phyloP scores from a whole-genome alignment of 2,113 vertebrate species.

The Pipa parva region DNA sequence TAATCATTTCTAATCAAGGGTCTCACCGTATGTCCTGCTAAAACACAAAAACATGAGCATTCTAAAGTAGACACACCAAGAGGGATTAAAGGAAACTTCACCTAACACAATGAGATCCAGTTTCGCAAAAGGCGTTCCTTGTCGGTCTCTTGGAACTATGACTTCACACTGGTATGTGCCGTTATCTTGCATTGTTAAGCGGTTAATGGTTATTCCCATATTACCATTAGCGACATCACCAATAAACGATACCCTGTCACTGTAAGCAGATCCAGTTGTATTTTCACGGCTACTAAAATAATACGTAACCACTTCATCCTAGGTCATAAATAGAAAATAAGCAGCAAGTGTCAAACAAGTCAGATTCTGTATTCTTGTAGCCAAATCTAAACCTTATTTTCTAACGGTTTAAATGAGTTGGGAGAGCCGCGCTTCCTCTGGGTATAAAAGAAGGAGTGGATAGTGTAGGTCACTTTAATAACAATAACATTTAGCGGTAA shows the following conservation, averaged over 20 bases:
- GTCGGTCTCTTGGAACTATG: slow-evolving; percentile 54
- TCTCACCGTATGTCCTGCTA: too few species aligned
- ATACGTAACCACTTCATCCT: slow-evolving; percentile 58
- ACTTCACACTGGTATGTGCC: slow-evolving; percentile 67
- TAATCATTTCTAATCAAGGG: too few species aligned
- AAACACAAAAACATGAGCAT: too few species aligned
- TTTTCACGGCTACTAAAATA: background rate
- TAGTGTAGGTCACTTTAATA: too few species aligned
- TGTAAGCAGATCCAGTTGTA: slow-evolving; percentile 52
- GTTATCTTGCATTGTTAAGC: slow-evolving; percentile 72
- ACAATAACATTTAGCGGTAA: too few species aligned
- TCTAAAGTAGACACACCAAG: background rate
- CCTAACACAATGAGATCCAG: slow-evolving; percentile 73
- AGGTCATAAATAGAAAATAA: background rate
- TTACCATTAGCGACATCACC: background rate
- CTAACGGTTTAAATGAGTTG: too few species aligned
- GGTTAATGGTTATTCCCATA: slow-evolving; percentile 57
- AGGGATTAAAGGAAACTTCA: slow-evolving; percentile 65
- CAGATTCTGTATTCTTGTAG: too few species aligned
- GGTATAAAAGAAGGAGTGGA: too few species aligned
- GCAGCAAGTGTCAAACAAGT: background rate
- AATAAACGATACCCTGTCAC: slow-evolving; percentile 49
- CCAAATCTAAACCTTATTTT: too few species aligned
- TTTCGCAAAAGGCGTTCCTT: slow-evolving; percentile 11
- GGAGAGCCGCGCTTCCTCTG: too few species aligned